phyloP scores from a whole-genome alignment of 2,113 vertebrate genomes.

The Zapus hudsonius region DNA sequence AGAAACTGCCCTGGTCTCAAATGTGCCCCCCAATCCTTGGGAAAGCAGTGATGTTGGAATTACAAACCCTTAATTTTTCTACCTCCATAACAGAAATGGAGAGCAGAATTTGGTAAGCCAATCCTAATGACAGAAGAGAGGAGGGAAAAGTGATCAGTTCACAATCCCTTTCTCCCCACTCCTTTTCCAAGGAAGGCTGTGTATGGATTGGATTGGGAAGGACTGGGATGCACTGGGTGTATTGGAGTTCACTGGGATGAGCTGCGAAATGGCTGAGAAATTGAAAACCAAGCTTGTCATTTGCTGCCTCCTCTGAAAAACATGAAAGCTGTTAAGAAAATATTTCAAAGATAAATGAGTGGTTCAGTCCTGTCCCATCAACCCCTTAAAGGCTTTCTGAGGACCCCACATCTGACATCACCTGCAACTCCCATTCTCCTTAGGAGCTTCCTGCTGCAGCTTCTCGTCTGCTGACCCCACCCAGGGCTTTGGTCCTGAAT shows the following conservation, averaged over 20 bases:
- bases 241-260: neutral
- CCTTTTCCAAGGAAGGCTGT: neutral
- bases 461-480: too few species aligned
- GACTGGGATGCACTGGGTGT: too few species aligned
- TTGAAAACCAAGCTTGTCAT: neutral
- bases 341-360: neutral
- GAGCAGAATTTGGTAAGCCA: neutral
- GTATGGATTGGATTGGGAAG: accelerated
- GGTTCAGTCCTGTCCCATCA: too few species aligned
- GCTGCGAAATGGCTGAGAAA: neutral
- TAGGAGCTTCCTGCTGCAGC: accelerated
- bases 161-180: accelerated
- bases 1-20: accelerated
- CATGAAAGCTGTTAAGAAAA: neutral
- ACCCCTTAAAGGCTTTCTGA: neutral
- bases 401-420: neutral
- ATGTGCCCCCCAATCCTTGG: neutral
- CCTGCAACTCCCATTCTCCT: accelerated
- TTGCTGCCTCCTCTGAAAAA: neutral
- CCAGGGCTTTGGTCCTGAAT: accelerated
- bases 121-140: neutral
- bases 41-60: neutral
- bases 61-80: neutral
- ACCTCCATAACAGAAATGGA: neutral
- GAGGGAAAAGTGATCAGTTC: neutral